These are phyloP conservation scores for Coboldia fuscipes DNA, from an alignment of 1,140 invertebrate species.

Conservation along the genomic window DNA sequence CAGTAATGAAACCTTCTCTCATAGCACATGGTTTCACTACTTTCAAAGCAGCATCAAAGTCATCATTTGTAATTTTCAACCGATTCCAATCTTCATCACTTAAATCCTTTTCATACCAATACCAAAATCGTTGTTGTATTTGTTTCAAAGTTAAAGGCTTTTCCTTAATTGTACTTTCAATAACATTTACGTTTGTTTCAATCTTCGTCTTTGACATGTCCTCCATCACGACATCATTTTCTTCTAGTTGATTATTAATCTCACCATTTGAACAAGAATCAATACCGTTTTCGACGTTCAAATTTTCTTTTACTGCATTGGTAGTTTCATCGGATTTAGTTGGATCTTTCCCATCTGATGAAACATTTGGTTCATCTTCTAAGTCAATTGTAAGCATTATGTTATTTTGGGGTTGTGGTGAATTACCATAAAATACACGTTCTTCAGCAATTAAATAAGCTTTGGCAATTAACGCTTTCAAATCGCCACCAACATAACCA, in stretches of 20 bases:
- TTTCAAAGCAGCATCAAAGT: slow-evolving; percentile 61
- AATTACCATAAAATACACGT: slow-evolving; percentile 18
- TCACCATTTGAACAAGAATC: not conserved
- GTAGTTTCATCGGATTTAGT: slow-evolving; percentile 2
- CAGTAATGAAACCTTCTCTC: slow-evolving; percentile 91
- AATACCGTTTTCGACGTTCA: not conserved
- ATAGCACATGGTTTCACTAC: slow-evolving; percentile 82
- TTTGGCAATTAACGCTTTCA: slow-evolving; percentile 66
- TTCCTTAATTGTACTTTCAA: not conserved
- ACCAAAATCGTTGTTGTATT: not conserved
- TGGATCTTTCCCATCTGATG: slow-evolving; percentile 7
- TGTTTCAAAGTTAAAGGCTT: too few species aligned
- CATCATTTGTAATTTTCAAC: slow-evolving; percentile 43
- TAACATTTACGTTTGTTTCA: not conserved
- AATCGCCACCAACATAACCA: slow-evolving; percentile 93
- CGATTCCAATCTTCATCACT: slow-evolving; percentile 11
- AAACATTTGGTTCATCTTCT: too few species aligned
- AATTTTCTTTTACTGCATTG: not conserved
- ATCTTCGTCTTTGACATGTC: not conserved
- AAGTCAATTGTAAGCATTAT: too few species aligned
- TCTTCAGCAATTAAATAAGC: slow-evolving; percentile 73
- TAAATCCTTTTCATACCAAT: slow-evolving; percentile 7
- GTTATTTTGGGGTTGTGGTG: not conserved
- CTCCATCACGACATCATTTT: not conserved
- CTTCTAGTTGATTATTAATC: not conserved